Evolutionary conservation across 2,113 vertebrate genomes (phyloP).

Genomic region (Notarius lentiginosus): DNA sequence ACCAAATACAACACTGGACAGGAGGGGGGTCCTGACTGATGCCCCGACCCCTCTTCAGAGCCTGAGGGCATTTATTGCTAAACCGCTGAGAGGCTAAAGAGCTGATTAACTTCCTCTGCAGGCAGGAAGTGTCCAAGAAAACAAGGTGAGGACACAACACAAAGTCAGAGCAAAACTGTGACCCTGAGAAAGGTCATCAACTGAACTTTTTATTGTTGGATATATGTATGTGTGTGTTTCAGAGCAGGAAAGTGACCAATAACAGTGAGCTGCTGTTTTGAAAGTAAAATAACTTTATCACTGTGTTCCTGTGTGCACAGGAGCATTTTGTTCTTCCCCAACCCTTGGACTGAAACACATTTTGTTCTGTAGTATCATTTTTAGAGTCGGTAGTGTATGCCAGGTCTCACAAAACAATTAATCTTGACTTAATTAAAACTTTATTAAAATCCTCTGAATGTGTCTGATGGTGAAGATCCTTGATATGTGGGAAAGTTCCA

Average conservation of each 20-base stretch:
- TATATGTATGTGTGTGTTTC: not conserved
- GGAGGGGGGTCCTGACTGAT: slow-evolving; percentile 39
- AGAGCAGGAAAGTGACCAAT: not conserved
- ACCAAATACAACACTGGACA: slow-evolving; percentile 44
- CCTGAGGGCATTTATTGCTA: slow-evolving; percentile 61
- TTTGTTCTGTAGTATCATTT: not conserved
- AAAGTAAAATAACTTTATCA: not conserved
- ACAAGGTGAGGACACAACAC: slow-evolving; percentile 46
- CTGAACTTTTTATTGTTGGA: not conserved
- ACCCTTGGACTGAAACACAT: not conserved
- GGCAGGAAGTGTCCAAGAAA: slow-evolving; percentile 49
- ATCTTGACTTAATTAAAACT: not conserved
- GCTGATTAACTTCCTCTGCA: slow-evolving; percentile 68
- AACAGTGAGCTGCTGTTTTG: not conserved
- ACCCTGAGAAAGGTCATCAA: slow-evolving; percentile 25
- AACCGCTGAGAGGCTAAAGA: slow-evolving; percentile 76
- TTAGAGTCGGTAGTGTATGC: not conserved
- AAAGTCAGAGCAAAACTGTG: slow-evolving; percentile 41
- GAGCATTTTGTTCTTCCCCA: too few species aligned
- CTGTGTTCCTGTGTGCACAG: not conserved
- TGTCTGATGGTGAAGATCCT: not conserved
- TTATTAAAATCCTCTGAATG: not conserved
- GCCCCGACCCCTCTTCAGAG: slow-evolving; percentile 40
- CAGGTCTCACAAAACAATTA: not conserved
- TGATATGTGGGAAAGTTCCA: slow-evolving; percentile 1